These are phyloP conservation scores for Chelidonichthys spinosus DNA, from an alignment of 2,797 vertebrate genomes.

Conservation along the genomic window DNA sequence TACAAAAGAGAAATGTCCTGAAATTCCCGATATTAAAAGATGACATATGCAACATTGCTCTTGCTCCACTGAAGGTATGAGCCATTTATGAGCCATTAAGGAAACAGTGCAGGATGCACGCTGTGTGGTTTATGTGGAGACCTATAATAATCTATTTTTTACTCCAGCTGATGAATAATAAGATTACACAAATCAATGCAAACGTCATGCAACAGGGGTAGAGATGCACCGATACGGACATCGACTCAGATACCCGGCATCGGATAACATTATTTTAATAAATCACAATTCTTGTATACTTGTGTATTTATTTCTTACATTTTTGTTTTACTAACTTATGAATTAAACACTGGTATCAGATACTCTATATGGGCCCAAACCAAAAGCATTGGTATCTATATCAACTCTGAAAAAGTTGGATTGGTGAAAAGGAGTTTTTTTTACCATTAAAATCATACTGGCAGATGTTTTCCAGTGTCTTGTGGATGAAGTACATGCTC, in stretches of 20 bases:
- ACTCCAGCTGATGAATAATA: background rate
- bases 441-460: slow-evolving; percentile 89
- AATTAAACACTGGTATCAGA: background rate
- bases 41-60: slow-evolving; percentile 20
- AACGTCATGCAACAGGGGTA: slow-evolving; percentile 4
- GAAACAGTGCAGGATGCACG: slow-evolving; percentile 9
- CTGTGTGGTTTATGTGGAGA: background rate
- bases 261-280: background rate
- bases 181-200: slow-evolving; percentile 12
- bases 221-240: background rate
- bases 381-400: no score
- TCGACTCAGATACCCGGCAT: background rate
- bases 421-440: slow-evolving; percentile 12
- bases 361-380: background rate
- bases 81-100: slow-evolving; percentile 12
- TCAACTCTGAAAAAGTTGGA: background rate
- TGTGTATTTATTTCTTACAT: background rate
- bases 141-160: background rate
- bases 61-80: background rate
- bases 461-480: slow-evolving; percentile 81
- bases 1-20: slow-evolving; percentile 28
- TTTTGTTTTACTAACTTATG: background rate
- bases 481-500: slow-evolving; percentile 89
- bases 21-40: slow-evolving; percentile 27
- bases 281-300: background rate